Conservation (phyloP, 2,797 vertebrate species). For the Gambusia yucatana region DNA sequence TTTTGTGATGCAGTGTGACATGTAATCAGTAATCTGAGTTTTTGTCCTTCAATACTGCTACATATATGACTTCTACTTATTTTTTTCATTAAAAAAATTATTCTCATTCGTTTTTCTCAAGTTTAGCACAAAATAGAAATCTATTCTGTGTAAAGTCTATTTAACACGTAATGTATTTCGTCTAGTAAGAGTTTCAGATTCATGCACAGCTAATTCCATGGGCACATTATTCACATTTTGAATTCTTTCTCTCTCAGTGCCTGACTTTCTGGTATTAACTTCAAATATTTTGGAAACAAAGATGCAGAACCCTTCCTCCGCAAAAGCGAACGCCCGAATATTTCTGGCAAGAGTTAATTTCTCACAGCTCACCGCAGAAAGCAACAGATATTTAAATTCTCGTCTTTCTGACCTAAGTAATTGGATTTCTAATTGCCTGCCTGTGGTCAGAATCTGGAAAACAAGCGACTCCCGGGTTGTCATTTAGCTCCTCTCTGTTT, state of each 20-base stretch:
- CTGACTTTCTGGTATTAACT: background rate
- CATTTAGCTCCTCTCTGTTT: constrained; percentile 34
- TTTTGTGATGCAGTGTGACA: background rate
- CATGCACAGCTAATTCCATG: background rate
- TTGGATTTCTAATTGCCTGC: constrained; percentile 60
- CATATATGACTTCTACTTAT: background rate
- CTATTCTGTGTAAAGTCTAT: too few relatives aligned
- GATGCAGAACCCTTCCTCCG: constrained; percentile 3
- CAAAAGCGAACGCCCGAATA: constrained; percentile 16
- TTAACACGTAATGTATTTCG: background rate
- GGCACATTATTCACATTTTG: background rate
- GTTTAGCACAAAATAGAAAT: background rate
- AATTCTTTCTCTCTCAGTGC: background rate
- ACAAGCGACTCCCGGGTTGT: constrained; percentile 41
- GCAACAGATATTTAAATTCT: constrained; percentile 53
- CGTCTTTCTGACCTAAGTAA: constrained; percentile 54
- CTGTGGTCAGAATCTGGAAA: constrained; percentile 63
- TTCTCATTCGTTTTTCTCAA: background rate
- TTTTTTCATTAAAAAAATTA: background rate
- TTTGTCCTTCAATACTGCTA: background rate
- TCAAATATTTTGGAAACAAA: constrained; percentile 9
- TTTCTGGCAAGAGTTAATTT: constrained; percentile 34
- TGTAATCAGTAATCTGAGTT: background rate
- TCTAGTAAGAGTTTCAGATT: background rate
- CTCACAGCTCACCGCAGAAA: constrained; percentile 32